These are phyloP conservation scores for Tetranychus truncatus DNA, from an alignment of 2,888 invertebrate species.

Conservation along the genomic window DNA sequence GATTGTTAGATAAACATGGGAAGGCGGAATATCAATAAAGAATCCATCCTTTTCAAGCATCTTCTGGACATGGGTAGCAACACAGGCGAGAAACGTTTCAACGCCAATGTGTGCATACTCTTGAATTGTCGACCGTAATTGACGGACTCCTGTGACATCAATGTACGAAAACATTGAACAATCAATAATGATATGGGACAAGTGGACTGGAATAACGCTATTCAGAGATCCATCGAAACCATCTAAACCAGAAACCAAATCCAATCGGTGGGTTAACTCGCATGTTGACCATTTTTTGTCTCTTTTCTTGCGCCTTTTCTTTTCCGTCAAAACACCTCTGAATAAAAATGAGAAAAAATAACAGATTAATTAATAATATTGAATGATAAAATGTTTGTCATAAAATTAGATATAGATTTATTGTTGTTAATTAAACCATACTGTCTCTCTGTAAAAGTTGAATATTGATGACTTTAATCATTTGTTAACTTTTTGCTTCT, in stretches of 20 bases:
- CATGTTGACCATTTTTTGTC: neutral
- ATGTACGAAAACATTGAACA: slow-evolving; percentile 16
- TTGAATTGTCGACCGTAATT: slow-evolving; percentile 44
- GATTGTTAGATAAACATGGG: slow-evolving; percentile 34
- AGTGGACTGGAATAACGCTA: neutral
- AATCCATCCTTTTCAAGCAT: slow-evolving; percentile 32
- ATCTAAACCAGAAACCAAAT: neutral
- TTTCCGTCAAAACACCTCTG: neutral
- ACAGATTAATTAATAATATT: neutral
- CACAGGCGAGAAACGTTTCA: slow-evolving; percentile 11
- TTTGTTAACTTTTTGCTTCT: too few relatives aligned
- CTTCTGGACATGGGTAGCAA: slow-evolving; percentile 28
- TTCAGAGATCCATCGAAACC: neutral
- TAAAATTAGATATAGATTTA: too few relatives aligned
- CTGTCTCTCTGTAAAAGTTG: too few relatives aligned
- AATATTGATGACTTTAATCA: too few relatives aligned
- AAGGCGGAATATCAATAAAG: slow-evolving; percentile 32
- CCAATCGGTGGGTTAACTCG: neutral
- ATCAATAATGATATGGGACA: slow-evolving; percentile 13
- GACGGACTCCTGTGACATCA: slow-evolving; percentile 38
- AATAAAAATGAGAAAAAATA: neutral
- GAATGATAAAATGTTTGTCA: neutral
- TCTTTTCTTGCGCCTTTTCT: neutral
- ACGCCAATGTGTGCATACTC: slow-evolving; percentile 33
- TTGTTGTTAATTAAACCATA: too few relatives aligned